These are phyloP conservation scores for Scalopus aquaticus DNA, from an alignment of 2,113 vertebrate species.

Conservation along the genomic window DNA sequence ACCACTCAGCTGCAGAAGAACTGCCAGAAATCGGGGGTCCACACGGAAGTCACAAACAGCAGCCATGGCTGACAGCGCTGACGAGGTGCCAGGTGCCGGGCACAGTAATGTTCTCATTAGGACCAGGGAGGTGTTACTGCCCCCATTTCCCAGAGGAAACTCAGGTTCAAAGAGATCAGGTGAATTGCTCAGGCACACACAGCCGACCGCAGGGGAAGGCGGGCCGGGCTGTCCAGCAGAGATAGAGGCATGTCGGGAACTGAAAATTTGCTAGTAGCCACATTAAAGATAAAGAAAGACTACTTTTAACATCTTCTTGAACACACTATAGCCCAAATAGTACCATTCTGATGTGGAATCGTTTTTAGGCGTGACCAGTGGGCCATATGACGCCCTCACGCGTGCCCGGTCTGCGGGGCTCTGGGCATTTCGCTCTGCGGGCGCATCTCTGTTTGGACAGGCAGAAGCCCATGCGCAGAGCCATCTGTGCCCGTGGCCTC, in stretches of 20 bases:
- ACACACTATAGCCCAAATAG: not conserved
- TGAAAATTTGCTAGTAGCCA: not conserved
- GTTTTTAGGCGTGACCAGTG: too few species aligned
- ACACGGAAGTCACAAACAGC: not conserved
- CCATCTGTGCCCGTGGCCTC: not conserved
- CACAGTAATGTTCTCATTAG: not conserved
- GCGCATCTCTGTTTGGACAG: fast-evolving
- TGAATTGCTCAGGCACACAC: not conserved
- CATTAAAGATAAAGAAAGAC: not conserved
- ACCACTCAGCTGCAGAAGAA: too few species aligned
- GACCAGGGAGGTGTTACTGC: not conserved
- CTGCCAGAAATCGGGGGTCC: not conserved
- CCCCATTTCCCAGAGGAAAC: not conserved
- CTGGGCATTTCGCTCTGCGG: too few species aligned
- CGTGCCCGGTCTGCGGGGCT: too few species aligned
- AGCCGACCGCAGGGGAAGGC: not conserved
- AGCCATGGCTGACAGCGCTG: not conserved
- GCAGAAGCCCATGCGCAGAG: not conserved
- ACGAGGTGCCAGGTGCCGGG: not conserved
- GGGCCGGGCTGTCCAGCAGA: not conserved
- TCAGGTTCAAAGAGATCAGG: not conserved
- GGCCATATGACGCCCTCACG: too few species aligned
- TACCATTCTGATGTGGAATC: not conserved
- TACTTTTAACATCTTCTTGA: not conserved
- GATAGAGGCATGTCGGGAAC: not conserved